Conservation (phyloP, 2,888 invertebrate species). For the Nezara viridula region DNA sequence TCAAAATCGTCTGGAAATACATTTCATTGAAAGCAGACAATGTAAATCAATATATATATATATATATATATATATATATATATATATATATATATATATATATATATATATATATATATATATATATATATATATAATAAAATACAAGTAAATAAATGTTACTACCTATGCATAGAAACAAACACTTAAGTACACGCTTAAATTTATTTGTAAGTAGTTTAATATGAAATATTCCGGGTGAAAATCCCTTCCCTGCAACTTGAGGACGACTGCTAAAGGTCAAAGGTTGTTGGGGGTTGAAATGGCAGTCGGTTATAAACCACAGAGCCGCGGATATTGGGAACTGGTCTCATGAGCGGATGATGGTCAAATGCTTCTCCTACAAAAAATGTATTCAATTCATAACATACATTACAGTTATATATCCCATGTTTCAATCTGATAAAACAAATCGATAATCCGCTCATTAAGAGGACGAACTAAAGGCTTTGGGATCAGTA, state of each 20-base stretch:
- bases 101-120: too few relatives aligned
- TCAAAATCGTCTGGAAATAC: too few relatives aligned
- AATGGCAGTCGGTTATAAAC: constrained; percentile 8
- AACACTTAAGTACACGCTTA: too few relatives aligned
- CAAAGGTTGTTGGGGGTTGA: background rate
- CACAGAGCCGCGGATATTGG: background rate
- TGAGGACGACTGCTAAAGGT: constrained; percentile 25
- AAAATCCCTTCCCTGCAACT: background rate
- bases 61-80: too few relatives aligned
- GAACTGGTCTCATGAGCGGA: background rate
- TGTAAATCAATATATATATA: too few relatives aligned
- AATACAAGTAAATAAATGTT: too few relatives aligned
- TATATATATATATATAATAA: too few relatives aligned
- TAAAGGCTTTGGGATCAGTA: background rate
- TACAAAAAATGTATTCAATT: background rate
- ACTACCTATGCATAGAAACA: too few relatives aligned
- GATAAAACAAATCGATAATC: background rate
- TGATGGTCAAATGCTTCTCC: background rate
- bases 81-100: too few relatives aligned
- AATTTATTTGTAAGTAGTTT: background rate
- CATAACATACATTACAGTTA: background rate
- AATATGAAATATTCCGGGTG: background rate
- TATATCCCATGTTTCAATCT: background rate
- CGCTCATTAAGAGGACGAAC: background rate
- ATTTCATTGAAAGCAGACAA: too few relatives aligned